These are phyloP conservation scores for Ischnura elegans DNA, from an alignment of 2,888 invertebrate genomes.

Conservation along the genomic window DNA sequence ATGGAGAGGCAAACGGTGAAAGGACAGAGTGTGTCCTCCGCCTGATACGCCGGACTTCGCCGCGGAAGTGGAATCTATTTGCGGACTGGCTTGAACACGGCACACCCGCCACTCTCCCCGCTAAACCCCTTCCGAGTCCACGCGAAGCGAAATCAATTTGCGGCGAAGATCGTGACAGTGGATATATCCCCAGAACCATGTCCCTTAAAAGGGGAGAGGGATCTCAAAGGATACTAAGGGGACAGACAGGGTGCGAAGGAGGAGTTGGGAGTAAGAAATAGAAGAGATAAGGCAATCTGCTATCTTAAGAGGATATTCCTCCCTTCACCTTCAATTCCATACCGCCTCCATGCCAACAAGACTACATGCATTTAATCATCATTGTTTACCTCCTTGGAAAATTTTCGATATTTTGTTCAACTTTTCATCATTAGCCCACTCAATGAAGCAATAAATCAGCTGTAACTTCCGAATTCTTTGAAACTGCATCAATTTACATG, in stretches of 20 bases:
- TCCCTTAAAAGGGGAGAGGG: background rate
- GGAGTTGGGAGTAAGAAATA: too few species aligned
- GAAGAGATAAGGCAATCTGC: background rate
- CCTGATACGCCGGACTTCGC: background rate
- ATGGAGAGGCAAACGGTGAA: background rate
- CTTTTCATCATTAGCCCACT: too few species aligned
- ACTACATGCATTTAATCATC: too few species aligned
- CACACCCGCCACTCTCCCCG: background rate
- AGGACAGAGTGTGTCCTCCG: background rate
- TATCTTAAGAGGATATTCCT: background rate
- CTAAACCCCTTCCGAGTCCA: background rate
- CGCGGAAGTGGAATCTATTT: conserved; percentile 10
- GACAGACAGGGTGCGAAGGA: background rate
- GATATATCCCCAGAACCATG: background rate
- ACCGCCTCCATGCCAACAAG: too few species aligned
- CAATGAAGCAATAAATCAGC: too few species aligned
- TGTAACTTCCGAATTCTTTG: too few species aligned
- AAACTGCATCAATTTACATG: too few species aligned
- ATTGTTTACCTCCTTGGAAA: too few species aligned
- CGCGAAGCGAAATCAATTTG: background rate
- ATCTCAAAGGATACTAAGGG: background rate
- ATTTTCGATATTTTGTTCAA: too few species aligned
- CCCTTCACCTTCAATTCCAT: background rate
- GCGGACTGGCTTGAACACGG: background rate
- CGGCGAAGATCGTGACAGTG: background rate